These are phyloP conservation scores for Synchiropus splendidus DNA, from an alignment of 2,113 vertebrate species.

Conservation along the genomic window DNA sequence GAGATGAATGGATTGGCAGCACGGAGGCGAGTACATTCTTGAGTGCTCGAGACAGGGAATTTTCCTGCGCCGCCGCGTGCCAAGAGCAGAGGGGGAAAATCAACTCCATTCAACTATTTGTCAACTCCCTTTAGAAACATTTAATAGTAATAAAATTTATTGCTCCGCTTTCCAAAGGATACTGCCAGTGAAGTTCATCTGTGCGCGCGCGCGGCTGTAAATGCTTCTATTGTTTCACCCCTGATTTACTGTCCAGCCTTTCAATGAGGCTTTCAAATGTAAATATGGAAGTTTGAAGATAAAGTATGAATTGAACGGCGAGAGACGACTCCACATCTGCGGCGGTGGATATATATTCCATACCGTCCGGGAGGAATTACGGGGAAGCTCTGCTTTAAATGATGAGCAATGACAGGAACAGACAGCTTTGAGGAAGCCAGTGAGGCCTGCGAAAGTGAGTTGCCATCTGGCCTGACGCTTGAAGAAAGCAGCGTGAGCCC, in stretches of 20 bases:
- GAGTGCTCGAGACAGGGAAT: slow-evolving; percentile 71
- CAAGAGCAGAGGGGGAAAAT: slow-evolving; percentile 79
- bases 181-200: slow-evolving; percentile 79
- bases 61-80: slow-evolving; percentile 68
- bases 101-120: slow-evolving; percentile 88
- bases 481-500: slow-evolving; percentile 47
- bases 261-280: slow-evolving; percentile 33
- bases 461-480: slow-evolving; percentile 62
- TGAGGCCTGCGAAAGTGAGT: slow-evolving; percentile 55
- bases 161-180: slow-evolving; percentile 81
- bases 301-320: slow-evolving; percentile 12
- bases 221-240: slow-evolving; percentile 77
- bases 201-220: slow-evolving; percentile 74
- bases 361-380: slow-evolving; percentile 22
- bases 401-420: slow-evolving; percentile 64
- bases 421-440: slow-evolving; percentile 62
- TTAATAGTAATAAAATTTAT: slow-evolving; percentile 94
- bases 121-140: slow-evolving; percentile 96
- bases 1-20: slow-evolving; percentile 79
- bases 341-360: slow-evolving; percentile 7
- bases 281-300: slow-evolving; percentile 21
- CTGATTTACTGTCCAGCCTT: slow-evolving; percentile 74
- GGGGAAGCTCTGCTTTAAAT: slow-evolving; percentile 10
- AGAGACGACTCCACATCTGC: not conserved
- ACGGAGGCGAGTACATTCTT: slow-evolving; percentile 73